Percentiles rank a stretch among this genome's conserved stretches.
Evolutionary conservation across 2,888 invertebrate species (phyloP).

Genomic region (Hipparchia sbordonii): DNA sequence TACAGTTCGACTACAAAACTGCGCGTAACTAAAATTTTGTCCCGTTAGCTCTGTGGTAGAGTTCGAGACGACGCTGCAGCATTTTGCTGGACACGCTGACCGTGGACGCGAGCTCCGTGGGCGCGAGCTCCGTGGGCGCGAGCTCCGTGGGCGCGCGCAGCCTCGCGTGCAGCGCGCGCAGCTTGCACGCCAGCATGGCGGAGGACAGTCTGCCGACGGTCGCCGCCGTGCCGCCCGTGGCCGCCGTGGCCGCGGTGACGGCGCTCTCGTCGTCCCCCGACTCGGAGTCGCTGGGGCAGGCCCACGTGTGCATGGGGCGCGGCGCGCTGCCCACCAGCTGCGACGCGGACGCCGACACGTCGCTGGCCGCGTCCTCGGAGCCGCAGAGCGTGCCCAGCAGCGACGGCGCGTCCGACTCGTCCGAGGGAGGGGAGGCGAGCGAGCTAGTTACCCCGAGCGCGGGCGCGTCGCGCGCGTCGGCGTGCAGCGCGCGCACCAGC

Average conservation of each 20-base stretch:
- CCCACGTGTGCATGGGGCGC: slow-evolving; percentile 27
- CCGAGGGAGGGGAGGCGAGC: slow-evolving; percentile 14
- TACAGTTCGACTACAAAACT: too few relatives aligned
- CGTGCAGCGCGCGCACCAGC: slow-evolving; percentile 76
- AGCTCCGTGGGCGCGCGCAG: background rate
- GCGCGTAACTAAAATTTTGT: background rate
- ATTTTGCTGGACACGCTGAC: slow-evolving; percentile 10
- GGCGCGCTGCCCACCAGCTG: slow-evolving; percentile 48
- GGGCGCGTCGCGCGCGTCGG: slow-evolving; percentile 59
- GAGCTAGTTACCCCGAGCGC: slow-evolving; percentile 60
- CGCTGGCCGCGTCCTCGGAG: slow-evolving; percentile 44
- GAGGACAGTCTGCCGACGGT: slow-evolving; percentile 5
- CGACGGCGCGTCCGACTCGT: slow-evolving; percentile 45
- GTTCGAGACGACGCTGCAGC: slow-evolving; percentile 15
- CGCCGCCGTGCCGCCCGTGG: background rate
- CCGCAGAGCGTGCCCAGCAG: slow-evolving; percentile 41
- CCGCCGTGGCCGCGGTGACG: background rate
- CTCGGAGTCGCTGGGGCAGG: slow-evolving; percentile 16
- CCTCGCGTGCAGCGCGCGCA: slow-evolving; percentile 9
- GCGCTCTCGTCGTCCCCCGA: background rate
- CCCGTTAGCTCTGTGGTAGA: background rate
- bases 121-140: background rate
- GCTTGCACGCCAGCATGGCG: slow-evolving; percentile 8
- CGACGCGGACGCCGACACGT: slow-evolving; percentile 61
- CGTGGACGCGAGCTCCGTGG: background rate